Evolutionary conservation across 1,140 invertebrate species (phyloP), one percentile per base, ranked within the genome.

Genomic region (Anastrepha obliqua): DNA sequence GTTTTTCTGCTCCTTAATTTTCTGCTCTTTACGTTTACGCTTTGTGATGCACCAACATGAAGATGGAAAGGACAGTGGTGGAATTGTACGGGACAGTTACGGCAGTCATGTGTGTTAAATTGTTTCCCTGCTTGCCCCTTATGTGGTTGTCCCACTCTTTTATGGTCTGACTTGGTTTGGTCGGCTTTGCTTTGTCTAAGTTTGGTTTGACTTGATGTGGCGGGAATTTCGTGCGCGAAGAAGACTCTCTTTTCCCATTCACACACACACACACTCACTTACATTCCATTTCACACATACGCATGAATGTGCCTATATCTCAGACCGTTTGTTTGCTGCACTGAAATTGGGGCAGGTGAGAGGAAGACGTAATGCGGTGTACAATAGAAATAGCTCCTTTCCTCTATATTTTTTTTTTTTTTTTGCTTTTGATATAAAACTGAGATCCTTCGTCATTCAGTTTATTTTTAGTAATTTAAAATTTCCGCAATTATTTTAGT

Each of bases 1-100:
- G 78, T 86, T 74, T 88, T 88, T 88, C 78, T 70, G 81, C 87
- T 85, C 44, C 64, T 86, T 88, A 85, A 87, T 86, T 88, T 88
- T 86, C 62, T 65, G 87, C 78, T 86, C 62, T 88, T 88, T 70
- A 47, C 87, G 42, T 85, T 44, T 78, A 81, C 51, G 5, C 44
- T 87, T 64, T 86, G 39, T 86, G 8, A 58, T 86, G 58, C 15
- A 13, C n/a, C 7, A 3, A 78, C 47, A 74, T 29, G 29, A 8
- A 55, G 0, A 15, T 44, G 20, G 29, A 29, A n/a, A 15, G 13
- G 29, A 74, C 20, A 29, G n/a, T 74, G 55, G 47, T 59, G 5
- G n/a, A 86, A 7, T 58, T 55, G 51, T 29, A 13, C 1, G 55
- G 85, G 29, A 86, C 29, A 86, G 59, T 86, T 86, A 20, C 42